Conservation (phyloP, 2,888 invertebrate genomes). For the Epistrophe grossulariae region DNA sequence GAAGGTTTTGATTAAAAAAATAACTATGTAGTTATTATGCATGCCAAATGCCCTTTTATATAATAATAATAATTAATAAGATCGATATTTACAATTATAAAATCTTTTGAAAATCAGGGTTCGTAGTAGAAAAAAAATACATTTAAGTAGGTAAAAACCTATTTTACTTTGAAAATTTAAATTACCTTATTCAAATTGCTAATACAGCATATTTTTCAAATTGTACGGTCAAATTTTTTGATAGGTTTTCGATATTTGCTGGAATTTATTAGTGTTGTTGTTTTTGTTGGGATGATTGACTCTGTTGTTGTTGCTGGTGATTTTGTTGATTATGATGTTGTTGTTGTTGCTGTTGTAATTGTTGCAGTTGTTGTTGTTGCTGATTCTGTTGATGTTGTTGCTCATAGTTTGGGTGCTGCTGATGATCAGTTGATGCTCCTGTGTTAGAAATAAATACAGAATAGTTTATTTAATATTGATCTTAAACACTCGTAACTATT, state of each 20-base stretch:
- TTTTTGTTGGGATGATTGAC: slow-evolving; percentile 55
- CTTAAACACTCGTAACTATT: no score
- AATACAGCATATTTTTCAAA: slow-evolving; percentile 6
- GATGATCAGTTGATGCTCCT: slow-evolving; percentile 69
- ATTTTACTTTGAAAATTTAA: neutral
- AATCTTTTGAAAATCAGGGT: neutral
- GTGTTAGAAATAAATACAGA: slow-evolving; percentile 7
- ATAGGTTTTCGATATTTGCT: neutral
- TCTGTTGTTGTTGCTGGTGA: slow-evolving; percentile 34
- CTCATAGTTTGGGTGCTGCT: slow-evolving; percentile 73
- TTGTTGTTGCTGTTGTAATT: slow-evolving; percentile 75
- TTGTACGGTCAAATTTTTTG: slow-evolving; percentile 4
- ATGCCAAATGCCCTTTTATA: slow-evolving; percentile 1
- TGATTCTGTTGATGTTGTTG: slow-evolving; percentile 74
- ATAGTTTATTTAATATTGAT: no score
- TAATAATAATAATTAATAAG: neutral
- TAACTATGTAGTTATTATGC: neutral
- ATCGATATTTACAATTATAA: slow-evolving; percentile 28
- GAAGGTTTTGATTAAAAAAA: neutral
- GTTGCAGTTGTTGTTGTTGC: slow-evolving; percentile 64
- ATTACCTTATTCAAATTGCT: slow-evolving; percentile 26
- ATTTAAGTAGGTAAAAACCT: neutral
- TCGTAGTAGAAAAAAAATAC: neutral
- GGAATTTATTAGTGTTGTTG: slow-evolving; percentile 37
- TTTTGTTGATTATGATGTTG: slow-evolving; percentile 62